phyloP scores from a whole-genome alignment of 2,113 vertebrate genomes.

The Psilopogon haemacephalus region DNA sequence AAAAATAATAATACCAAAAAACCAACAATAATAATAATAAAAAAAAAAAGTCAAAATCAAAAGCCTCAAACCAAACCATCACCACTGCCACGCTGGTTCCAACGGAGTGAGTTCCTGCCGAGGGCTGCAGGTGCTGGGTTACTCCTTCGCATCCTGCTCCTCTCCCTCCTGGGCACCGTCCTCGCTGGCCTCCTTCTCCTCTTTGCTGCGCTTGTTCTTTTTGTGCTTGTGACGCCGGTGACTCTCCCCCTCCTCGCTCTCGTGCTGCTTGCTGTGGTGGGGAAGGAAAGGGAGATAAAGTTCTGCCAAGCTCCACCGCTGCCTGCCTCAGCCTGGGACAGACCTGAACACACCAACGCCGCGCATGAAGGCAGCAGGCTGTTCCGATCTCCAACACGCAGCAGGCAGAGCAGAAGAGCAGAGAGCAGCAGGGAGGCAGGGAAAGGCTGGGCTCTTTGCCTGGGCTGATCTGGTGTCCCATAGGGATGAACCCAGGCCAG shows the following conservation, averaged over 20 bases:
- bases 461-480: fast-evolving
- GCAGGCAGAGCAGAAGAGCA: fast-evolving
- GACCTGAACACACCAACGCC: fast-evolving
- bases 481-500: background rate
- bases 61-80: background rate
- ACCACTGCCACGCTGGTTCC: background rate
- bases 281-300: background rate
- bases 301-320: background rate
- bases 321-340: background rate
- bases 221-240: conserved; percentile 81
- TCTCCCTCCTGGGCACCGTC: conserved; percentile 53
- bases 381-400: fast-evolving
- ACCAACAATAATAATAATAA: background rate
- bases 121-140: background rate
- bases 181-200: conserved; percentile 72
- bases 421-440: fast-evolving
- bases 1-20: background rate
- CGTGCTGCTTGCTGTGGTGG: conserved; percentile 69
- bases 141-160: conserved; percentile 73
- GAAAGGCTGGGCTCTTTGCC: background rate
- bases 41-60: too few species aligned
- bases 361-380: fast-evolving
- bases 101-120: background rate
- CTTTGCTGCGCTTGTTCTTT: conserved; percentile 79
- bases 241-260: conserved; percentile 75